Evolutionary conservation across 2,888 invertebrate species (phyloP).

Genomic region (Protula sp.): DNA sequence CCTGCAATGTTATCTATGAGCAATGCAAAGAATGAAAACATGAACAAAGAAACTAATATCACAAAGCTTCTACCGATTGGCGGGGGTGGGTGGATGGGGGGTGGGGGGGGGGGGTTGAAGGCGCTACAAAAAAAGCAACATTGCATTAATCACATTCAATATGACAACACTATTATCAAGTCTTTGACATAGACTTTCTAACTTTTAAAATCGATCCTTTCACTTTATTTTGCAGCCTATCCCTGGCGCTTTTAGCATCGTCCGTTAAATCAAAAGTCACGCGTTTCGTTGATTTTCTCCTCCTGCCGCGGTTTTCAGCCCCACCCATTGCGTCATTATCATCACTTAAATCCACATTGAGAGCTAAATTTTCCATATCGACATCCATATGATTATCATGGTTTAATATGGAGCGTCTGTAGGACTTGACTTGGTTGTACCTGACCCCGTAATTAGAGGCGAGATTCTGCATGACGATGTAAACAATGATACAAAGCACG

Average conservation of each 20-base stretch:
- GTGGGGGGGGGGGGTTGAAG: no score
- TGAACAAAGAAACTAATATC: no score
- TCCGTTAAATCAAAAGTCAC: background rate
- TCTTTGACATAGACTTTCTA: no score
- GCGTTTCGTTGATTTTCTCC: background rate
- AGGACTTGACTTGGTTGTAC: conserved; percentile 7
- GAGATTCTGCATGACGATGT: conserved; percentile 44
- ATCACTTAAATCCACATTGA: background rate
- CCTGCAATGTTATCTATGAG: no score
- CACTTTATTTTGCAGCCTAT: background rate
- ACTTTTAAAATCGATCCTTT: background rate
- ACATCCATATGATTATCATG: background rate
- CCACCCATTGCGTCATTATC: background rate
- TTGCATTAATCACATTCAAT: no score
- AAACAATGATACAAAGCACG: conserved; percentile 36
- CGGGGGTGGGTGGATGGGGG: no score
- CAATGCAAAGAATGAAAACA: no score
- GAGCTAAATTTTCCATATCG: background rate
- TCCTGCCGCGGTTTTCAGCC: background rate
- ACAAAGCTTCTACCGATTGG: no score
- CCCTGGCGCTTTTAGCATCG: background rate
- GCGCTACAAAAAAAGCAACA: no score
- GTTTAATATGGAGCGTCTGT: background rate
- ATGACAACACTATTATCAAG: no score
- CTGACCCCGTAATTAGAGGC: conserved; percentile 36